A percentile compares a stretch with the other conserved stretches of the same genome.
Evolutionary conservation across 2,797 vertebrate species (phyloP).

Genomic region (Graptemys geographica): DNA sequence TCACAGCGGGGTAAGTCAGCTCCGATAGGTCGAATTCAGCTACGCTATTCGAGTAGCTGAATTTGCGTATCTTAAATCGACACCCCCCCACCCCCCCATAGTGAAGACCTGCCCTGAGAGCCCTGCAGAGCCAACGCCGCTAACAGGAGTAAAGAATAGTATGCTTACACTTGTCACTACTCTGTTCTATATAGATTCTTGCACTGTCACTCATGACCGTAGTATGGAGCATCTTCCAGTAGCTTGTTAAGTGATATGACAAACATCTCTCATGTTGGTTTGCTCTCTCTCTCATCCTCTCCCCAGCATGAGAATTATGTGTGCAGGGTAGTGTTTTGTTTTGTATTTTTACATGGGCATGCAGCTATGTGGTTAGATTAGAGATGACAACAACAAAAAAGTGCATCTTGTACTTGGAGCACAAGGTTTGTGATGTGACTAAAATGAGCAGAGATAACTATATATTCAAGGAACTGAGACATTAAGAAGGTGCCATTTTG

Average conservation of each 20-base stretch:
- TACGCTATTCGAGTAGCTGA: no score
- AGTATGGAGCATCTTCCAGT: not conserved
- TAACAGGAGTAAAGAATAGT: not conserved
- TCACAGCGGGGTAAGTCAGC: no score
- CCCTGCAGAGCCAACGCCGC: not conserved
- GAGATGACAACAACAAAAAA: not conserved
- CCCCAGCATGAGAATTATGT: not conserved
- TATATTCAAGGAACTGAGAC: not conserved
- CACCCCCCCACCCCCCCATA: no score
- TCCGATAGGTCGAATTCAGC: no score
- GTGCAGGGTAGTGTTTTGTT: not conserved
- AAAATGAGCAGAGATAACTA: not conserved
- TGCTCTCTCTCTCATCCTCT: not conserved
- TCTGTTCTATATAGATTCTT: not conserved
- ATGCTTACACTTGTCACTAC: not conserved
- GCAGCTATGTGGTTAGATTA: not conserved
- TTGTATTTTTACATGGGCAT: not conserved
- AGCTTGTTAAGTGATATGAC: not conserved
- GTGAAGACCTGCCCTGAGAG: not conserved
- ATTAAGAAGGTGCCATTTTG: not conserved
- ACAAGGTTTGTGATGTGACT: not conserved
- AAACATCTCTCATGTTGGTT: not conserved
- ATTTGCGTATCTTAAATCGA: no score
- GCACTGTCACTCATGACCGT: not conserved
- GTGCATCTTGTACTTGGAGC: not conserved